These are phyloP conservation scores for Pollicipes pollicipes DNA, from an alignment of 1,140 invertebrate genomes.

Conservation along the genomic window DNA sequence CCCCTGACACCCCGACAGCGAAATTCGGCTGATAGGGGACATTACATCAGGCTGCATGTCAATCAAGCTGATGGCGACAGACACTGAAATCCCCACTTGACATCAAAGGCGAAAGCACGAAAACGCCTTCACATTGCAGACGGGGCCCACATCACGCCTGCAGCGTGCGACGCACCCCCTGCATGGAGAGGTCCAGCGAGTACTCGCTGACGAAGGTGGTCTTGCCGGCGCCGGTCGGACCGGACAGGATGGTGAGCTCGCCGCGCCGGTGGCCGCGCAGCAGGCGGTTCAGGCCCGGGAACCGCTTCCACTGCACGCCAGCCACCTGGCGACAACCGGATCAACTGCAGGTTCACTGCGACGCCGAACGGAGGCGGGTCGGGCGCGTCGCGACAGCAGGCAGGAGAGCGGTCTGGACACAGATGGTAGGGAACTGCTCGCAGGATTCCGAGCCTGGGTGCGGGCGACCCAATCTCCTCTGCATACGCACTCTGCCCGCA, in stretches of 20 bases:
- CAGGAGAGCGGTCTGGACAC: too few relatives aligned
- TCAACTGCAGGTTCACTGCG: too few relatives aligned
- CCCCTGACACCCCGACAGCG: too few relatives aligned
- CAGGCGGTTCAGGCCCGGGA: slow-evolving; percentile 63
- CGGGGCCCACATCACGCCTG: background rate
- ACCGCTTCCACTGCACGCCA: slow-evolving; percentile 82
- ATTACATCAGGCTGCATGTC: too few relatives aligned
- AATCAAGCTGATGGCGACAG: slow-evolving; percentile 2
- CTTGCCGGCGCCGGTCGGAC: slow-evolving; percentile 91
- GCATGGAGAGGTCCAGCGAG: slow-evolving; percentile 85
- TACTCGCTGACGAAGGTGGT: slow-evolving; percentile 98
- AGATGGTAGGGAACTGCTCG: too few relatives aligned
- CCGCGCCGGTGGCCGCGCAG: slow-evolving; percentile 84
- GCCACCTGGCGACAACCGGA: too few relatives aligned
- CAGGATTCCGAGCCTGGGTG: too few relatives aligned
- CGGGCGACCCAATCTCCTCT: too few relatives aligned
- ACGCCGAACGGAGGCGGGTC: too few relatives aligned
- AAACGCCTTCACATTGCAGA: background rate
- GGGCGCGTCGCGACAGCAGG: too few relatives aligned
- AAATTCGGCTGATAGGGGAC: too few relatives aligned
- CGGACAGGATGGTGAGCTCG: slow-evolving; percentile 90
- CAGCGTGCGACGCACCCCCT: slow-evolving; percentile 61
- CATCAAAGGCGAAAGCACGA: background rate
- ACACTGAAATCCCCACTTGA: slow-evolving; percentile 6
- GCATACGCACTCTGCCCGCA: too few relatives aligned